Base-by-base conservation (phyloP, 2,888 invertebrate genomes). In the Zonitis immaculata region DNA sequence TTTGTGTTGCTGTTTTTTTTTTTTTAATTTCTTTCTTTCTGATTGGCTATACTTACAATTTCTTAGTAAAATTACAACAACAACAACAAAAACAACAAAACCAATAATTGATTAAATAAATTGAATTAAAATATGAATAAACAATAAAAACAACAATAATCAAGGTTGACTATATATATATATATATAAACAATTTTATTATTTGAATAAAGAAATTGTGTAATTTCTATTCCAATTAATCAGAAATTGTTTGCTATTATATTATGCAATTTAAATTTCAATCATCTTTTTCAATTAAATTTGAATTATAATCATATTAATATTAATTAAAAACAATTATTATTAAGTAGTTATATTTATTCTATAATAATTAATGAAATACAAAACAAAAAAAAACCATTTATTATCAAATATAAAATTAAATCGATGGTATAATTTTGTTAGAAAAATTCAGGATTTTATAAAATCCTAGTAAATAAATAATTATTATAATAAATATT, bases 201-300 rank as follows among this genome's bases (percentile, higher is more conserved):
- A 6, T 39, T 20, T 18, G 16, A 20, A 18, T 39, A 9, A 20
- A 39, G 18, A n/a, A n/a, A n/a, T 39, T 39, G 39, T 3, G 39
- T 39, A 39, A 39, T 39, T 39, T 39, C 39, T 39, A 39, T 32
- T 32, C 32, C 32, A 32, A 32, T 32, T 32, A 32, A 32, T 32
- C 32, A 32, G 18, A 39, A 35, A 20, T n/a, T n/a, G n/a, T n/a
- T n/a, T 20, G 18, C 20, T 39, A n/a, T 39, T 18, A 30, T 32
- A 39, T 39, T 39, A 39, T 39, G 39, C 39, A 39, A 39, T 39
- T 18, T 39, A 39, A 39, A 20, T 39, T 39, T 39, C 39, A 18
- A 39, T 39, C 39, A 39, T 39, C 39, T 39, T 39, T 39, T 39
- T 39, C n/a, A 39, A 39, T 39, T 39, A 20, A 39, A 39, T 39